Evolutionary conservation across 1,140 invertebrate species (phyloP).

Genomic region (Sipha flava): DNA sequence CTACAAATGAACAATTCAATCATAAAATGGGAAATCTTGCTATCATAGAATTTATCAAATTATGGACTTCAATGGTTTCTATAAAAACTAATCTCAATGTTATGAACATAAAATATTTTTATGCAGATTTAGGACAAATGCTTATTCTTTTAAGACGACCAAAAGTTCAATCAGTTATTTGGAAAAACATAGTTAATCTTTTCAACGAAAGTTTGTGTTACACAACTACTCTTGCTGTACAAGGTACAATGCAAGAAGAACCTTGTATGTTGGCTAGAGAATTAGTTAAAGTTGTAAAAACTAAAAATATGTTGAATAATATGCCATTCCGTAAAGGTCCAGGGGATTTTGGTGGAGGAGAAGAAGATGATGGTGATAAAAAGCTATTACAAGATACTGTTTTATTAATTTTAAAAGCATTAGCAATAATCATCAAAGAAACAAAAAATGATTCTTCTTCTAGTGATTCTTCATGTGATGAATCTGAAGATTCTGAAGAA

Average conservation of each 20-base stretch:
- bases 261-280: constrained; percentile 75
- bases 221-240: constrained; percentile 75
- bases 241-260: constrained; percentile 76
- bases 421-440: constrained; percentile 82
- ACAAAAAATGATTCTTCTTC: constrained; percentile 76
- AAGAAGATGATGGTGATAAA: constrained; percentile 48
- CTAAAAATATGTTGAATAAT: constrained; percentile 64
- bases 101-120: constrained; percentile 79
- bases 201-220: constrained; percentile 85
- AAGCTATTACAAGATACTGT: constrained; percentile 75
- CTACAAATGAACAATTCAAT: constrained; percentile 47
- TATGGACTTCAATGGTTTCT: constrained; percentile 86
- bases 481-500: constrained; percentile 55
- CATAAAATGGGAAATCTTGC: constrained; percentile 41
- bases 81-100: constrained; percentile 82
- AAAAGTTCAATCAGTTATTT: constrained; percentile 67
- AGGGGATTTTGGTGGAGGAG: constrained; percentile 49
- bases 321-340: constrained; percentile 52
- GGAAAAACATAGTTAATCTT: constrained; percentile 70
- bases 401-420: constrained; percentile 72
- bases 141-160: constrained; percentile 65
- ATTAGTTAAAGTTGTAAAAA: constrained; percentile 74
- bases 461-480: constrained; percentile 61
- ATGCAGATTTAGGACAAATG: constrained; percentile 64
- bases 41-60: constrained; percentile 58